These are phyloP conservation scores for Bilobella aurantiaca DNA, from an alignment of 1,140 invertebrate species.

Conservation along the genomic window DNA sequence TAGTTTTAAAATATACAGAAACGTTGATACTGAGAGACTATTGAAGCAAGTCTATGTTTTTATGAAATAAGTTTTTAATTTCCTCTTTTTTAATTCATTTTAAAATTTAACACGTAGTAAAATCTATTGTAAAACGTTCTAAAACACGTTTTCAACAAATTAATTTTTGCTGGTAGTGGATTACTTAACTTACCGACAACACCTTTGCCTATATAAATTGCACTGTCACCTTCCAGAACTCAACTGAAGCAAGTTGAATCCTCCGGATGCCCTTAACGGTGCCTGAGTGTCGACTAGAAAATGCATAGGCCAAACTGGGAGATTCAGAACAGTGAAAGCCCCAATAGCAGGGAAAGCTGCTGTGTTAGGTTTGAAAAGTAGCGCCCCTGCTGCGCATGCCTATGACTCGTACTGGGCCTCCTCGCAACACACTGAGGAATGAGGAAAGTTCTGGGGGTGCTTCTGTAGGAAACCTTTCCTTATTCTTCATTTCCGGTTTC, in stretches of 20 bases:
- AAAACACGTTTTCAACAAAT: neutral
- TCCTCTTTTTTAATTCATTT: too few relatives aligned
- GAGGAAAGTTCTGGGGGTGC: neutral
- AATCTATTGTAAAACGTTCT: too few relatives aligned
- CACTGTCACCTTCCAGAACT: neutral
- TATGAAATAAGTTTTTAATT: too few relatives aligned
- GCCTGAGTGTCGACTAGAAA: neutral
- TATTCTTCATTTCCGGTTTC: neutral
- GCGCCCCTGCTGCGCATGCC: too few relatives aligned
- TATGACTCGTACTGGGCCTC: too few relatives aligned
- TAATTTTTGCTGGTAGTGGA: neutral
- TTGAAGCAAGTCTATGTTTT: too few relatives aligned
- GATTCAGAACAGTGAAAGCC: neutral
- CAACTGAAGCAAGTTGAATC: neutral
- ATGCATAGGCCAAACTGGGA: neutral
- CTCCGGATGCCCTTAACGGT: neutral
- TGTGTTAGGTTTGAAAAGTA: too few relatives aligned
- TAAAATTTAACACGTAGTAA: too few relatives aligned
- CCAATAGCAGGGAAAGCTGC: neutral
- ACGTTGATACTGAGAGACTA: too few relatives aligned
- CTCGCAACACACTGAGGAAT: too few relatives aligned
- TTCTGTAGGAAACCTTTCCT: neutral
- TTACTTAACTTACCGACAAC: neutral
- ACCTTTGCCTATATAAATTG: neutral
- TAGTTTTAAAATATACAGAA: too few relatives aligned